A percentile compares a stretch with the other conserved stretches of the same genome.
These are phyloP conservation scores for Apodemia mormo DNA, from an alignment of 2,888 invertebrate genomes.

Conservation along the genomic window DNA sequence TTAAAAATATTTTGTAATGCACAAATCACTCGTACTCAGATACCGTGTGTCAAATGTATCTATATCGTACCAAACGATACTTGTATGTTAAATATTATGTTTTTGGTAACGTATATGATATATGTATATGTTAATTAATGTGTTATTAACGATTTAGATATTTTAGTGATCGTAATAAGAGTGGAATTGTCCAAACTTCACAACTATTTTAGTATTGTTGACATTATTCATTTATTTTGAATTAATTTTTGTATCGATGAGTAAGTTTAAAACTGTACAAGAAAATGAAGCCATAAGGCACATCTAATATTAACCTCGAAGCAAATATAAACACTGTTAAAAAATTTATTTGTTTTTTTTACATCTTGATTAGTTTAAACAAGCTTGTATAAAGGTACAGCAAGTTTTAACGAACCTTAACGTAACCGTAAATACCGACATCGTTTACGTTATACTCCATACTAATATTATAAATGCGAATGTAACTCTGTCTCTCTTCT, in stretches of 20 bases:
- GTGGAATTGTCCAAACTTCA: constrained; percentile 32
- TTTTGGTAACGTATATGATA: constrained; percentile 51
- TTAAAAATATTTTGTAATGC: constrained; percentile 63
- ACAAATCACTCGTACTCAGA: constrained; percentile 51
- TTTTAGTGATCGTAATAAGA: constrained; percentile 59
- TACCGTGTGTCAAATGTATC: constrained; percentile 1
- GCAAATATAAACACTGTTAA: constrained; percentile 81
- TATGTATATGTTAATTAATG: constrained; percentile 58
- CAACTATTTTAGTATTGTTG: constrained; percentile 22
- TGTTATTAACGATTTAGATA: constrained; percentile 71
- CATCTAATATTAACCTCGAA: constrained; percentile 76
- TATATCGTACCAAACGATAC: constrained; percentile 31
- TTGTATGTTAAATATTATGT: constrained; percentile 53
- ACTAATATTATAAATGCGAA: no score
- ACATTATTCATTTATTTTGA: constrained; percentile 1
- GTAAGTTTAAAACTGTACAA: constrained; percentile 37
- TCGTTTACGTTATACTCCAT: background rate
- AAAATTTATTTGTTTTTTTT: constrained; percentile 52
- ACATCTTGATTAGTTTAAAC: background rate
- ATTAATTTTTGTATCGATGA: constrained; percentile 9
- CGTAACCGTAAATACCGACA: background rate
- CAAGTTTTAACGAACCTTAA: background rate
- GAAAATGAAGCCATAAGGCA: constrained; percentile 68
- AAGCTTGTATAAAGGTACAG: background rate
- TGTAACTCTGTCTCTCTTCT: no score